phyloP scores from a whole-genome alignment of 2,888 invertebrate species.

The Meloe dianella region DNA sequence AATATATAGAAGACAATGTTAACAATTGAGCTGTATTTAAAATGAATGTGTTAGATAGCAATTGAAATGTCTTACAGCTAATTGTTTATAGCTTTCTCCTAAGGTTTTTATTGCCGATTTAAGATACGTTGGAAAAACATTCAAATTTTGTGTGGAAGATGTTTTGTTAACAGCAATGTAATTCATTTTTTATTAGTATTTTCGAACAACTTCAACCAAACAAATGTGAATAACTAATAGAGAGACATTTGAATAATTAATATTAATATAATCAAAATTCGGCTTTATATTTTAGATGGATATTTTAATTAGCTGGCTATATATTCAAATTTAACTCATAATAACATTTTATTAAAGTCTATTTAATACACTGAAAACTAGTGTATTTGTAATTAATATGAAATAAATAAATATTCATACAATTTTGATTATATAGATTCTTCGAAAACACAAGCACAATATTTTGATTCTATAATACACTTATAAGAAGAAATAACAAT shows the following conservation, averaged over 20 bases:
- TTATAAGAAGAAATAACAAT: too few species aligned
- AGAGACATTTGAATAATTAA: background rate
- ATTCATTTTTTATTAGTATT: background rate
- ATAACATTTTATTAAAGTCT: background rate
- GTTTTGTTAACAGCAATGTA: too few species aligned
- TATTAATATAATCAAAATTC: background rate
- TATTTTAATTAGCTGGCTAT: background rate
- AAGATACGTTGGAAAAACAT: too few species aligned
- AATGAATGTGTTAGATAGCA: slow-evolving; percentile 28
- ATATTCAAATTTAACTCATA: background rate
- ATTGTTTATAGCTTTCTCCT: background rate
- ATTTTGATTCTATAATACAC: too few species aligned
- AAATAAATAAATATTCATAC: background rate
- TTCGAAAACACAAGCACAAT: background rate
- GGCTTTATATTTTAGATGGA: background rate
- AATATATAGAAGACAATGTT: slow-evolving; percentile 22
- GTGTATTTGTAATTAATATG: background rate
- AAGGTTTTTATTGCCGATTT: too few species aligned
- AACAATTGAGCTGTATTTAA: slow-evolving; percentile 28
- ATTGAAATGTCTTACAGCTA: slow-evolving; percentile 22
- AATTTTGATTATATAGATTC: background rate
- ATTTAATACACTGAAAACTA: background rate
- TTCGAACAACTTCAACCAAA: background rate
- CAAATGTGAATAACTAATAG: background rate
- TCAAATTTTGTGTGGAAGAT: too few species aligned